A percentile compares a stretch with the other conserved stretches of the same genome.
Evolutionary conservation across 2,797 vertebrate genomes (phyloP).

Genomic region (Spizella passerina): DNA sequence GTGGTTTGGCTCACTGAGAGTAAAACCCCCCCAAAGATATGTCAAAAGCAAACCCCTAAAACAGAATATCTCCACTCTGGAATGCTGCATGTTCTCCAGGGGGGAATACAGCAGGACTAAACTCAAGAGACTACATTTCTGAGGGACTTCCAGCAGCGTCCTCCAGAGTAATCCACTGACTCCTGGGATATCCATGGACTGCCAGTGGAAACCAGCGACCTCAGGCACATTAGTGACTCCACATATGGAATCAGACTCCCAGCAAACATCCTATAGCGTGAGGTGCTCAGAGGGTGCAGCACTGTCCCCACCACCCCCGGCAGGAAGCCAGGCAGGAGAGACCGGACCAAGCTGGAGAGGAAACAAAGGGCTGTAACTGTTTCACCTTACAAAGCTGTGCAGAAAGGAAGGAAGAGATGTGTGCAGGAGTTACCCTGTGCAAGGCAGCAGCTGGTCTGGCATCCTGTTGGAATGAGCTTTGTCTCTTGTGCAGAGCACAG

Average conservation of each 20-base stretch:
- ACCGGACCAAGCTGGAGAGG: rapidly evolving
- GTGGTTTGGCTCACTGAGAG: background rate
- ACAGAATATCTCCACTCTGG: background rate
- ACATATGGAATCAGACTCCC: background rate
- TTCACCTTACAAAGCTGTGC: background rate
- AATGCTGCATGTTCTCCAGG: rapidly evolving
- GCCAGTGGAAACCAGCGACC: background rate
- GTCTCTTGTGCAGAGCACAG: background rate
- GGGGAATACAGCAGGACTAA: background rate
- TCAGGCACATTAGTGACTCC: background rate
- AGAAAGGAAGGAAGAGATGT: constrained; percentile 3
- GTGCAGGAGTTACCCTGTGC: background rate
- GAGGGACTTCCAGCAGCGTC: background rate
- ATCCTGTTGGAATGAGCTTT: background rate
- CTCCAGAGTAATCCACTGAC: background rate
- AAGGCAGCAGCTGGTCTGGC: background rate
- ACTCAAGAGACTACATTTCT: background rate
- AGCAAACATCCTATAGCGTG: rapidly evolving
- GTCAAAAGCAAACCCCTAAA: rapidly evolving
- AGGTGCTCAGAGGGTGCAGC: background rate
- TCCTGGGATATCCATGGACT: background rate
- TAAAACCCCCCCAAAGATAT: background rate
- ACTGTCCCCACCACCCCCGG: background rate
- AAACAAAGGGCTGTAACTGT: background rate
- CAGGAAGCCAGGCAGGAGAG: background rate